Conservation (phyloP, 2,797 vertebrate species). For the Rhincodon typus region DNA sequence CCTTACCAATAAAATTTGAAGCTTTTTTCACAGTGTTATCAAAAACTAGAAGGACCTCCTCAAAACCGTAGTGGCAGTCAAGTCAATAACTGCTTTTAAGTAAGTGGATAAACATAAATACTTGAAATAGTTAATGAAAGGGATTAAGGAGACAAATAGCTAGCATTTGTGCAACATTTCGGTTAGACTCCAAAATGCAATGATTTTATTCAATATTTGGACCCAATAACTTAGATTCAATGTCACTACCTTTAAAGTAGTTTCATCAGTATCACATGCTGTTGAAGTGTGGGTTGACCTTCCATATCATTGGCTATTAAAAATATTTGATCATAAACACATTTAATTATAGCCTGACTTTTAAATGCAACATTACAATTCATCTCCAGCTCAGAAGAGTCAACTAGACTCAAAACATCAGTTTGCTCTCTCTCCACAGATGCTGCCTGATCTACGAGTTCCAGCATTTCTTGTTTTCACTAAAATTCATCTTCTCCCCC, state of each 20-base stretch:
- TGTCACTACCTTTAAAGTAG: background rate
- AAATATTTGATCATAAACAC: background rate
- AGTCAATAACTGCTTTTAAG: background rate
- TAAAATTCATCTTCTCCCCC: background rate
- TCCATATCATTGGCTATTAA: background rate
- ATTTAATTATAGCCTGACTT: background rate
- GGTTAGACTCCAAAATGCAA: background rate
- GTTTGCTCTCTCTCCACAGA: too few species aligned
- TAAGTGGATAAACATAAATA: background rate
- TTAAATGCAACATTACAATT: background rate
- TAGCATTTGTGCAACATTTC: background rate
- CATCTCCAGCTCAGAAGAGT: too few species aligned
- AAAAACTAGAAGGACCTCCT: background rate
- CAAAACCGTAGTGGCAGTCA: background rate
- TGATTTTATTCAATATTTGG: background rate
- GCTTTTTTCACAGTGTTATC: background rate
- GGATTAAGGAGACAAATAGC: too few species aligned
- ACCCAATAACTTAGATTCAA: background rate
- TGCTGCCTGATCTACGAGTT: too few species aligned
- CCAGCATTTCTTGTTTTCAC: too few species aligned
- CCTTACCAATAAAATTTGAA: background rate
- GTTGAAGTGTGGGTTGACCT: background rate
- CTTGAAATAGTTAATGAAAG: background rate
- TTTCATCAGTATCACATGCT: background rate
- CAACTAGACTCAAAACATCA: too few species aligned